Evolutionary conservation across 1,140 invertebrate species (phyloP), one percentile per base, ranked within the genome.

Genomic region (Mya arenaria): DNA sequence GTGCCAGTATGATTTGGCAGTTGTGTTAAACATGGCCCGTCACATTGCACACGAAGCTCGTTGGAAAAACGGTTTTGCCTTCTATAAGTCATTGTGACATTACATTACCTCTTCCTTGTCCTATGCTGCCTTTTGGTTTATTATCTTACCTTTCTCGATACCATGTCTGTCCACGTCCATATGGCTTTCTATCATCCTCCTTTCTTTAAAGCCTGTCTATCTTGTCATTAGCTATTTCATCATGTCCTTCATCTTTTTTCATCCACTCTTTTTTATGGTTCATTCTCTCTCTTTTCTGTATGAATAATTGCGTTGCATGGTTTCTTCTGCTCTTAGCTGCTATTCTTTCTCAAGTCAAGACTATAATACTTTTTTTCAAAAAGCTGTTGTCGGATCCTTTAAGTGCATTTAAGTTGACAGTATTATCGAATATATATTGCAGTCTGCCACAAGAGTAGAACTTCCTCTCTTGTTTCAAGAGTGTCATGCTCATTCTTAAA

Each of bases 401-500:
- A 30, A 75, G 15, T 37, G 52, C 55, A 15, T 52, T 32, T 19
- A 73, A n/a, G 4, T n/a, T 73, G 0, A 58, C 32, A 4, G 71
- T 55, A 8, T 73, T 30, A 25, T 58, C 32, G 39, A 73, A 73
- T 4, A 73, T n/a, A 28, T 73, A 48, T 34, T 73, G 52, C 15
- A 73, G n/a, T 37, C 71, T 58, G 8, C 28, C 4, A 37, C 30
- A 34, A 52, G 44, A 30, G 28, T 73, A 73, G 17, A 73, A 73
- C 23, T 73, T 73, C 32, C 25, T 55, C 17, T 25, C 30, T 52
- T 23, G 71, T 44, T 58, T 73, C 71, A 5, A 73, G 30, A 37
- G 15, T 73, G 4, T 55, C 71, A 73, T 73, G 60, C n/a, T 13
- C 44, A 37, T n/a, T 58, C 15, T 73, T 36, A 10, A 73, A n/a